Conservation (phyloP, 2,797 vertebrate genomes). For the Loris lydekkerianus region DNA sequence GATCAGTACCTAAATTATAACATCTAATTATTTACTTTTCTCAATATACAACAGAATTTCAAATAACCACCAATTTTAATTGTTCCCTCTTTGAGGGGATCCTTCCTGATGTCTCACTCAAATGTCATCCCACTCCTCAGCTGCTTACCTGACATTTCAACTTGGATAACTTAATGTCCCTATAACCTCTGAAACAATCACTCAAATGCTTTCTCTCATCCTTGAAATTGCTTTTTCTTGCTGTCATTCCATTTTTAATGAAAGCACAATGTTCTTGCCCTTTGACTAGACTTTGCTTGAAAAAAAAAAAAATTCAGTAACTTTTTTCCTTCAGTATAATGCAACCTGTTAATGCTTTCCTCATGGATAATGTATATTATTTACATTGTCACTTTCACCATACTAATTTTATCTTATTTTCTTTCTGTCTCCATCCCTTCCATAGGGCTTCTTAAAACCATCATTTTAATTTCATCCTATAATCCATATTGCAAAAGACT, state of each 20-base stretch:
- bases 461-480: neutral
- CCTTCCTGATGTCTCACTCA: neutral
- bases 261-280: neutral
- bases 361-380: neutral
- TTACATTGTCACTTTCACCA: neutral
- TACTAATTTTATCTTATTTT: neutral
- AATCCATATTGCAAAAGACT: neutral
- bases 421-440: neutral
- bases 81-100: neutral
- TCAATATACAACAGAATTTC: neutral
- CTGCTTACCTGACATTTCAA: neutral
- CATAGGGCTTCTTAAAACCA: neutral
- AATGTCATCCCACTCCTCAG: neutral
- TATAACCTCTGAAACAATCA: neutral
- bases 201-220: neutral
- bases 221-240: conserved; percentile 14
- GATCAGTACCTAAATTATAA: neutral
- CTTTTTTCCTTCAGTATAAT: neutral
- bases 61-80: neutral
- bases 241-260: neutral
- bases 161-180: neutral
- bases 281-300: conserved; percentile 20
- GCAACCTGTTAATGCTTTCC: neutral
- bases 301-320: neutral
- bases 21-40: neutral